Conservation (phyloP, 2,888 invertebrate genomes). For the Polia nebulosa region DNA sequence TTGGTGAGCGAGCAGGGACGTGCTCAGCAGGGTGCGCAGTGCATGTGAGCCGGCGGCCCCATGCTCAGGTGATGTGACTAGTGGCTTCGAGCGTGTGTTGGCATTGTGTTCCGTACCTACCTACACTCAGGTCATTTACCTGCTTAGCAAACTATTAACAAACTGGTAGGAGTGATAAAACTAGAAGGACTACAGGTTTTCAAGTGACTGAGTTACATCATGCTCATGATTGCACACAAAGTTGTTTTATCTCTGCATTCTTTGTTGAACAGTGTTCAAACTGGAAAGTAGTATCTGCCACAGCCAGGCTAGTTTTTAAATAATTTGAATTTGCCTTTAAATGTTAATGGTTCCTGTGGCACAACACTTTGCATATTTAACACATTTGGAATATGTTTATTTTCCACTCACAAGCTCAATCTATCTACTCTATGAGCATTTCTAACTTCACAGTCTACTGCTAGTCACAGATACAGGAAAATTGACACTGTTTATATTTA, state of each 20-base stretch:
- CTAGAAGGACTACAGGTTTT: conserved; percentile 69
- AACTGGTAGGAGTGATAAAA: conserved; percentile 69
- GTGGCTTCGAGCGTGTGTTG: conserved; percentile 36
- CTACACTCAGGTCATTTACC: conserved; percentile 69
- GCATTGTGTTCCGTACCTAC: conserved; percentile 62
- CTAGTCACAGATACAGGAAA: conserved; percentile 42
- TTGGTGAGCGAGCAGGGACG: conserved; percentile 49
- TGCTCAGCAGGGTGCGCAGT: conserved; percentile 26
- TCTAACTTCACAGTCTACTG: conserved; percentile 23
- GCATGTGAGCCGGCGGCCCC: conserved; percentile 67
- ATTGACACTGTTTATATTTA: conserved; percentile 45
- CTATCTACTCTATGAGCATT: conserved; percentile 24
- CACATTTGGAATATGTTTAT: conserved; percentile 45
- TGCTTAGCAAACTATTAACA: conserved; percentile 67
- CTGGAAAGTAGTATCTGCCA: conserved; percentile 59
- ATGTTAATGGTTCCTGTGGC: conserved; percentile 53
- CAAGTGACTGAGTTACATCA: conserved; percentile 71
- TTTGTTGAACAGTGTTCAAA: conserved; percentile 64
- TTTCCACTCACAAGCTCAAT: conserved; percentile 28
- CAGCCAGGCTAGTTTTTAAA: conserved; percentile 55
- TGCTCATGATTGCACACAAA: conserved; percentile 68
- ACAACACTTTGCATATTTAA: conserved; percentile 49
- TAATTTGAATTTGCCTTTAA: conserved; percentile 51
- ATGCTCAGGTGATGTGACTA: conserved; percentile 73
- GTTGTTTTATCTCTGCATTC: conserved; percentile 70